Evolutionary conservation across 2,888 invertebrate species (phyloP).

Genomic region (Emmelina monodactyla): DNA sequence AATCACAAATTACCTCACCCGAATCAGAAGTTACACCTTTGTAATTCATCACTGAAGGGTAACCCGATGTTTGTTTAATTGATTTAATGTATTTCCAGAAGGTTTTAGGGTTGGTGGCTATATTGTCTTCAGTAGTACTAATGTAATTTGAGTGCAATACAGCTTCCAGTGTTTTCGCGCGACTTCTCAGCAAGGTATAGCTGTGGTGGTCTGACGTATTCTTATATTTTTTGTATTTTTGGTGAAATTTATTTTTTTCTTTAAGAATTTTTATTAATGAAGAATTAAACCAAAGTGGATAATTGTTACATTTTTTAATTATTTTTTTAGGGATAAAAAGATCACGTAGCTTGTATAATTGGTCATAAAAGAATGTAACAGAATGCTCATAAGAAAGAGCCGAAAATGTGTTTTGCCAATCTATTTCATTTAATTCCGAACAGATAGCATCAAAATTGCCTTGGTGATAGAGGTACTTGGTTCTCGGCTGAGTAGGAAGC

Average conservation of each 20-base stretch:
- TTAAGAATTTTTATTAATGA: conserved; percentile 1
- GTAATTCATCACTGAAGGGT: conserved; percentile 3
- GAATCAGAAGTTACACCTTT: background rate
- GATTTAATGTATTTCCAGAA: conserved; percentile 5
- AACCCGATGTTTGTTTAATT: background rate
- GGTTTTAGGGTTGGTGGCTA: background rate
- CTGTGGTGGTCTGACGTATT: conserved; percentile 1
- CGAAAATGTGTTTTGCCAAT: background rate
- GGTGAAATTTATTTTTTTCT: conserved; percentile 3
- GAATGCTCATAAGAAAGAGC: background rate
- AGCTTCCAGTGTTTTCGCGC: background rate
- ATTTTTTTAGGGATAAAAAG: background rate
- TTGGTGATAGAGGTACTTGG: conserved; percentile 1
- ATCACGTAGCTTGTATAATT: conserved; percentile 3
- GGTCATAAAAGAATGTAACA: conserved; percentile 2
- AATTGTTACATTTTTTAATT: background rate
- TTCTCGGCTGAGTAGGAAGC: background rate
- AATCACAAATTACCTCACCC: conserved; percentile 1
- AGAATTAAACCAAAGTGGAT: conserved; percentile 4
- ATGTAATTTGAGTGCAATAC: background rate
- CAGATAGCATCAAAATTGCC: background rate
- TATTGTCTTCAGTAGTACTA: background rate
- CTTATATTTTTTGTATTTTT: conserved; percentile 1
- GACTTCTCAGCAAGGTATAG: background rate
- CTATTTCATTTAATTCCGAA: background rate